Evolutionary conservation across 53 echinoderm and acorn worm species (phyloP).

Genomic region (Echinarachnius parma): DNA sequence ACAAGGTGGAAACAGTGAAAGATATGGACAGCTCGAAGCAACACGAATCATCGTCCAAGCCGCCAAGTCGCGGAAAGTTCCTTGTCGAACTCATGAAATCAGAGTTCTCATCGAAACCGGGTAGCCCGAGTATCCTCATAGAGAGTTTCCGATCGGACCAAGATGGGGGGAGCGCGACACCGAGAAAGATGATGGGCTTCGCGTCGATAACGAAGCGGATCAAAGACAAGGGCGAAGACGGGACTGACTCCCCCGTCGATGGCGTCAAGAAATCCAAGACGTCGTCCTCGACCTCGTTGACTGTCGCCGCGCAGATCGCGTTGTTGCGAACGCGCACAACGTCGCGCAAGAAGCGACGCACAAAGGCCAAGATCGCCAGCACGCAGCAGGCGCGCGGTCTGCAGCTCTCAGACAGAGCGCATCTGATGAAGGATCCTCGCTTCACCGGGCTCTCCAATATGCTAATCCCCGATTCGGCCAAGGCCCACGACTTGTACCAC

Average conservation of each 20-base stretch:
- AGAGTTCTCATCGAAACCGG: conserved; percentile 8
- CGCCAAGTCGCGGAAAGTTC: conserved; percentile 27
- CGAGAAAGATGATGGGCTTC: not conserved
- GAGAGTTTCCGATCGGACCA: conserved; percentile 1
- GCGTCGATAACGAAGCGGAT: conserved; percentile 6
- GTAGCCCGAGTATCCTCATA: not conserved
- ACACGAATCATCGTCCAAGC: not conserved
- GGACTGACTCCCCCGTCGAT: conserved; percentile 1
- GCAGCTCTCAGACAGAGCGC: not conserved
- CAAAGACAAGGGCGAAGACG: not conserved
- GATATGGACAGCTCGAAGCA: not conserved
- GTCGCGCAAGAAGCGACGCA: conserved; percentile 32
- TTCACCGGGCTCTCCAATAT: conserved; percentile 61
- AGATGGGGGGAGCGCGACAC: conserved; percentile 9
- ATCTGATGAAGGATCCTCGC: conserved; percentile 55
- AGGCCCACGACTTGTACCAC: conserved; percentile 64
- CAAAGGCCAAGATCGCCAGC: not conserved
- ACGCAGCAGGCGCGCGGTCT: not conserved
- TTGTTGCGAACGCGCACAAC: conserved; percentile 9
- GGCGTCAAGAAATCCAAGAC: not conserved
- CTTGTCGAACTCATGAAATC: conserved; percentile 17
- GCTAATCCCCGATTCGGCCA: conserved; percentile 74
- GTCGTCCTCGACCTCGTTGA: not conserved
- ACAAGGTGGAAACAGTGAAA: not conserved
- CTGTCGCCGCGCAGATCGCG: conserved; percentile 38